Percentiles rank a stretch among this genome's conserved stretches.
Conservation (phyloP, 2,113 vertebrate genomes). For the Orycteropus afer region DNA sequence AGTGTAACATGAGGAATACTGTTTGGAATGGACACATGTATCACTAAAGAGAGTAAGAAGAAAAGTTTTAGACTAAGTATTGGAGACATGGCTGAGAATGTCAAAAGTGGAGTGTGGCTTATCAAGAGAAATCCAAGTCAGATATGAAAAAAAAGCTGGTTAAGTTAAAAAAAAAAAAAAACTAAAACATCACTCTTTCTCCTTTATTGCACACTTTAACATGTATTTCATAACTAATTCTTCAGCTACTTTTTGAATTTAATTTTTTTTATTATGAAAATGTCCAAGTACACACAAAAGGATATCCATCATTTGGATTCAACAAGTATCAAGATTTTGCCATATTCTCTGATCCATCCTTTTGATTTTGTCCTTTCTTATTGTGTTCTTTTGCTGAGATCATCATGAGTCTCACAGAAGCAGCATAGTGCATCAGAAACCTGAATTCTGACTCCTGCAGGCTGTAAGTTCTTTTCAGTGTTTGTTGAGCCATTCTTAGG, state of each 20-base stretch:
- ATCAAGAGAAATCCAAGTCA: neutral
- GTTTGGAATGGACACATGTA: neutral
- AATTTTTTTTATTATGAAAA: conserved; percentile 20
- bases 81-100: neutral
- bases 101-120: neutral
- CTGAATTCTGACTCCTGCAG: neutral
- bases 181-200: too few relatives aligned
- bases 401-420: neutral
- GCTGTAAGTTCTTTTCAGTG: neutral
- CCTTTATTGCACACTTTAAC: neutral
- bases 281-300: neutral
- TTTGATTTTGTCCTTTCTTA: neutral
- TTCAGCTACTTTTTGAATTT: conserved; percentile 8
- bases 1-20: neutral
- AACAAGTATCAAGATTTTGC: neutral
- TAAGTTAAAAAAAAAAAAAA: neutral
- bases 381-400: neutral
- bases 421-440: neutral
- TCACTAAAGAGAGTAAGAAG: neutral
- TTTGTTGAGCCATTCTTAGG: neutral
- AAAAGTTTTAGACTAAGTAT: neutral
- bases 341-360: neutral
- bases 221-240: neutral
- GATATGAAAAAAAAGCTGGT: neutral
- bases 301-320: neutral